Evolutionary conservation across 2,113 vertebrate species (phyloP), one percentile per base, ranked within the genome.

Genomic region (Ondatra zibethicus): DNA sequence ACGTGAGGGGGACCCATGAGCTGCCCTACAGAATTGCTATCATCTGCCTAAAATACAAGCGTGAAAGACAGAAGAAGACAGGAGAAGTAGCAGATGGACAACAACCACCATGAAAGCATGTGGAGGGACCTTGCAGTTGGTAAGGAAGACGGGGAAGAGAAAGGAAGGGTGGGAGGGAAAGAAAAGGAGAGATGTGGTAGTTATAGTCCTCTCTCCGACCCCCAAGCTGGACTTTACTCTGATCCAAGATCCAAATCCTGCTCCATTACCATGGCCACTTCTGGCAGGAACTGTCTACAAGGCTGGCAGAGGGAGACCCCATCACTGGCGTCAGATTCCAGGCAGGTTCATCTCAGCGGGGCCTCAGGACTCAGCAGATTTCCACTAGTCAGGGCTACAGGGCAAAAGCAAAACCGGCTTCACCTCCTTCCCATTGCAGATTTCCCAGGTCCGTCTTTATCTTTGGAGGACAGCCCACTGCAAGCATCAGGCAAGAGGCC

Each of bases 41-140:
- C 58, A 50, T 95, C 86, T 72, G 89, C 52, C 63, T 17, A 92
- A 93, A 84, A 31, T 29, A 58, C 92, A 92, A 27, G 4, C 29
- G 19, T 11, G 16, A 80, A 92, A 65, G 80, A 16, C 29, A 17
- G 90, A 80, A 93, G 36, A 82, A 82, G 92, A 19, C 29, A 80
- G 66, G 33, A 45, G 42, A 47, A 65, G 33, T 25, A 61, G 36
- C 31, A 82, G 72, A 68, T 6, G 29, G 21, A 6, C 77, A 78
- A 72, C 1, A 39, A 63, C 5, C 63, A 86, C 33, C 80, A 88
- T 42, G 36, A 63, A 81, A 94, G 36, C 31, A 29, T 0, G 0
- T 31, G 63, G 50, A 16, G 39, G 39, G 33, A 16, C 25, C 33
- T 55, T 75, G 58, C 19, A 8, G 0, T 16, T 61, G 58, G 12